Conservation (phyloP, 1,140 invertebrate genomes). For the Drosophila arawakana region DNA sequence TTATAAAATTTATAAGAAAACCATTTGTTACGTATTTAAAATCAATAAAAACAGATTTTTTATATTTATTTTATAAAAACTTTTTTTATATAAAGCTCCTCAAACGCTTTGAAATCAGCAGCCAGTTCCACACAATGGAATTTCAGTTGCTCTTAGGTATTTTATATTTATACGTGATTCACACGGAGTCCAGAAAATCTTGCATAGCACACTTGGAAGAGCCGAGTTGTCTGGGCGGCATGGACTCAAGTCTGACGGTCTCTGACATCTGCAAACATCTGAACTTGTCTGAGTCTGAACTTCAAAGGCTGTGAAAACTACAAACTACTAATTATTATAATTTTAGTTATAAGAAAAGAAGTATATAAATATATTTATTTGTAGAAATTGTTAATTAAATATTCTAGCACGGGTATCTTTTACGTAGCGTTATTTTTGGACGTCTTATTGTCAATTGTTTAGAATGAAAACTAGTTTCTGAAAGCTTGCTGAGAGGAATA, state of each 20-base stretch:
- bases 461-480: too few relatives aligned
- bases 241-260: not conserved
- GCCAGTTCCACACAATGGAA: not conserved
- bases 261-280: not conserved
- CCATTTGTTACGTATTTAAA: too few relatives aligned
- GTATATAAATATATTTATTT: not conserved
- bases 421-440: too few relatives aligned
- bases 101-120: not conserved
- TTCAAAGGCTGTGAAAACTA: conserved; percentile 4
- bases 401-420: too few relatives aligned
- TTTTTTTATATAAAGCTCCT: not conserved
- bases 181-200: not conserved
- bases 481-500: too few relatives aligned
- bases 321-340: not conserved
- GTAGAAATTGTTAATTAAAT: too few relatives aligned
- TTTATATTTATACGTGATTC: not conserved
- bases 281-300: not conserved
- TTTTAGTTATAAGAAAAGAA: not conserved
- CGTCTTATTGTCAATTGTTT: too few relatives aligned
- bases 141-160: not conserved
- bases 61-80: not conserved
- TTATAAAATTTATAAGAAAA: too few relatives aligned
- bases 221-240: not conserved
- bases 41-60: not conserved
- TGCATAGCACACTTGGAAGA: not conserved